These are phyloP conservation scores for Pseudorasbora parva DNA, from an alignment of 2,113 vertebrate species.

Conservation along the genomic window DNA sequence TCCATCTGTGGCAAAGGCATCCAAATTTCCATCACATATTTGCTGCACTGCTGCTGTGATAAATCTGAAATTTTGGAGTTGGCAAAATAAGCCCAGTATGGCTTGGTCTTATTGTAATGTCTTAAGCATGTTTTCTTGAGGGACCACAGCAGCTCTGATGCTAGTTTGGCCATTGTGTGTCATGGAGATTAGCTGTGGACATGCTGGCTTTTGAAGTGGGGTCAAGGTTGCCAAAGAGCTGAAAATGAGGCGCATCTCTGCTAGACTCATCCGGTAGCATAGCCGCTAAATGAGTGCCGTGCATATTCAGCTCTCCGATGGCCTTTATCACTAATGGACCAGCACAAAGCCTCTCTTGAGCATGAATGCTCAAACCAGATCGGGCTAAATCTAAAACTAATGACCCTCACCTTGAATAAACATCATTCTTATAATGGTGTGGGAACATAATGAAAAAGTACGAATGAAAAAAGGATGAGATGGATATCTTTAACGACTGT, in stretches of 20 bases:
- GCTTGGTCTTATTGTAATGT: slow-evolving; percentile 44
- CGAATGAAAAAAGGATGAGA: slow-evolving; percentile 26
- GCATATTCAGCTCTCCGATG: slow-evolving; percentile 38
- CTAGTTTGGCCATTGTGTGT: slow-evolving; percentile 34
- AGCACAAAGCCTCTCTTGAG: slow-evolving; percentile 39
- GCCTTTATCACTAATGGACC: slow-evolving; percentile 50
- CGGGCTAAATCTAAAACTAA: slow-evolving; percentile 46
- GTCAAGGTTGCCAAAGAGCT: slow-evolving; percentile 3
- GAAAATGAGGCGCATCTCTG: slow-evolving; percentile 28
- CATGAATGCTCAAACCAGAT: slow-evolving; percentile 53
- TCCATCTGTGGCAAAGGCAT: neutral
- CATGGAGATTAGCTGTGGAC: slow-evolving; percentile 40
- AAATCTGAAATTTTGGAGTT: slow-evolving; percentile 49
- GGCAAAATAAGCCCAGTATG: slow-evolving; percentile 27
- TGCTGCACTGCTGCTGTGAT: slow-evolving; percentile 29
- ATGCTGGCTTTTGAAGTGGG: slow-evolving; percentile 31
- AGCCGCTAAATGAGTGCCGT: slow-evolving; percentile 10
- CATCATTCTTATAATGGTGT: slow-evolving; percentile 33
- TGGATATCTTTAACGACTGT: slow-evolving; percentile 36
- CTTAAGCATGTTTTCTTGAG: slow-evolving; percentile 44
- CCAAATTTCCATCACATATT: slow-evolving; percentile 54
- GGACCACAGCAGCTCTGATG: slow-evolving; percentile 29
- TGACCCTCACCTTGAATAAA: slow-evolving; percentile 47
- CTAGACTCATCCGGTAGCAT: slow-evolving; percentile 26
- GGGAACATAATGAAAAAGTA: slow-evolving; percentile 25